A percentile compares a stretch with the other conserved stretches of the same genome.
Evolutionary conservation across 1,140 invertebrate genomes (phyloP).

Genomic region (Bilobella aurantiaca): DNA sequence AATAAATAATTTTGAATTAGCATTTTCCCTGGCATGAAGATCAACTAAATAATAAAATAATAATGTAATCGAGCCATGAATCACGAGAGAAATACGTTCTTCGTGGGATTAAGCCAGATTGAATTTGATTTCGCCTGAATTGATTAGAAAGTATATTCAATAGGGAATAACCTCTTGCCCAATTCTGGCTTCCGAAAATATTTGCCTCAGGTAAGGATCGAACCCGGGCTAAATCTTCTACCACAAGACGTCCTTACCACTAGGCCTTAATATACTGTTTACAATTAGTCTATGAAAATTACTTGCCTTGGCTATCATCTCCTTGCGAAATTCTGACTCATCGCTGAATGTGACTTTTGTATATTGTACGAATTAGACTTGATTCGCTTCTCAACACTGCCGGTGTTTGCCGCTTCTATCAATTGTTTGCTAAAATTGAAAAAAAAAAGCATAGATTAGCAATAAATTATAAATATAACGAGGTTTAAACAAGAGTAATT

Average conservation of each 20-base stretch:
- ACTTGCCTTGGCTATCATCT: conserved; percentile 36
- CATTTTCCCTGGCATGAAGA: too few species aligned
- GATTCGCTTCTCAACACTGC: conserved; percentile 61
- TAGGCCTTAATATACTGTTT: neutral
- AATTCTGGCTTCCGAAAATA: conserved; percentile 7
- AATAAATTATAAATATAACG: conserved; percentile 15
- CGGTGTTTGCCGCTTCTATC: conserved; percentile 51
- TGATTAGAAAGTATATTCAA: conserved; percentile 27
- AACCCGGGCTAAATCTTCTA: conserved; percentile 4
- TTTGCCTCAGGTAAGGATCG: conserved; percentile 12
- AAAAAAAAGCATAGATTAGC: conserved; percentile 13
- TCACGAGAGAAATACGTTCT: conserved; percentile 11
- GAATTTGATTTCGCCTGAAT: conserved; percentile 25
- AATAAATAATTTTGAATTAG: too few species aligned
- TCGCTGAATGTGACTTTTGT: conserved; percentile 54
- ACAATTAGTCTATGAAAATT: neutral
- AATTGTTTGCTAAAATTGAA: conserved; percentile 53
- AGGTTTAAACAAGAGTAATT: conserved; percentile 30
- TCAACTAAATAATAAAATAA: neutral
- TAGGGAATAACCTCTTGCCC: conserved; percentile 25
- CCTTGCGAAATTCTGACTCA: conserved; percentile 62
- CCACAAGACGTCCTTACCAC: neutral
- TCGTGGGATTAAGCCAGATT: conserved; percentile 26
- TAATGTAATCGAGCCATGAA: conserved; percentile 22
- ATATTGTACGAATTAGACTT: conserved; percentile 72